Evolutionary conservation across 2,797 vertebrate species (phyloP).

Genomic region (Lepilemur septentrionalis): DNA sequence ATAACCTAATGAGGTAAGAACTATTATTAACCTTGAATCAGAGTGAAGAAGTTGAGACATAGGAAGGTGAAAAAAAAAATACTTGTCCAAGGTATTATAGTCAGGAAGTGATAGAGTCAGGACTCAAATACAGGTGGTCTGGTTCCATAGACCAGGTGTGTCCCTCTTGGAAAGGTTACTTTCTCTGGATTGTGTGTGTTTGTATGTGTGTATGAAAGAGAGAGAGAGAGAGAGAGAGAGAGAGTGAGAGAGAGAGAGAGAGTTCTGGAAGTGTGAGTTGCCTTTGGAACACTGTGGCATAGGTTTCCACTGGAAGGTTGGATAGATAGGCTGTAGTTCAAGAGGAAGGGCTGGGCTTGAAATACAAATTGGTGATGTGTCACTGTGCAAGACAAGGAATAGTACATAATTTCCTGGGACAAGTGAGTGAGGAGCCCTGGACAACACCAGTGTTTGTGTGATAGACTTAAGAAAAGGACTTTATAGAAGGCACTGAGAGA

Average conservation of each 20-base stretch:
- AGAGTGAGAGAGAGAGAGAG: neutral
- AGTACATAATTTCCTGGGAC: neutral
- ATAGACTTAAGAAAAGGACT: neutral
- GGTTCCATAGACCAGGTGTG: neutral
- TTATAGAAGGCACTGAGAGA: neutral
- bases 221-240: neutral
- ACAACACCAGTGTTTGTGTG: neutral
- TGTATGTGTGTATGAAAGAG: neutral
- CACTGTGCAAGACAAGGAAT: neutral
- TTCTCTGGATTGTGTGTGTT: neutral
- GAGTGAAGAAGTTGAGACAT: neutral
- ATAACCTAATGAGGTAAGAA: constrained; percentile 21
- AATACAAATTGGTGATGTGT: neutral
- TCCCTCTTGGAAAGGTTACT: neutral
- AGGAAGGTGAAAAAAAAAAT: neutral
- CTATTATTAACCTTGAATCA: neutral
- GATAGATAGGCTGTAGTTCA: neutral
- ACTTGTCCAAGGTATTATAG: neutral
- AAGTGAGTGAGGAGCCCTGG: neutral
- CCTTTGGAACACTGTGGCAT: neutral
- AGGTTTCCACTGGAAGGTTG: neutral
- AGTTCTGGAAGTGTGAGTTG: neutral
- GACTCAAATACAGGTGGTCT: neutral
- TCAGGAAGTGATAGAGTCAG: neutral
- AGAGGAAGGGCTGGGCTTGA: neutral